Conservation (phyloP, 2,797 vertebrate species). For the Darevskia nairensis region DNA sequence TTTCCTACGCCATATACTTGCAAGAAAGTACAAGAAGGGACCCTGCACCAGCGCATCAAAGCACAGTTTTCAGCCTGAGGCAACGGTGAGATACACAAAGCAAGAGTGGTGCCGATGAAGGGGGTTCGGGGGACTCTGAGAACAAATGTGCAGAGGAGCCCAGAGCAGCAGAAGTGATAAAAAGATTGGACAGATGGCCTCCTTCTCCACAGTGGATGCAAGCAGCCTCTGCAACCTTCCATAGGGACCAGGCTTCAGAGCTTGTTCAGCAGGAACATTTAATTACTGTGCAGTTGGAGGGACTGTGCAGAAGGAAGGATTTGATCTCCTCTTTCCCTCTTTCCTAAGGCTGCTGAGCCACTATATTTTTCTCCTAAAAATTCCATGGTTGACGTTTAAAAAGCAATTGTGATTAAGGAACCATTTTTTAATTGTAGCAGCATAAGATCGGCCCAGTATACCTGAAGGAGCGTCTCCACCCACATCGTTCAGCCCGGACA, state of each 20-base stretch:
- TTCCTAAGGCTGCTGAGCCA: neutral
- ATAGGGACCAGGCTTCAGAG: conserved; percentile 19
- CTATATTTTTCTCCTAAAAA: neutral
- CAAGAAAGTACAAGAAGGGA: neutral
- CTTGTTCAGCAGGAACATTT: conserved; percentile 34
- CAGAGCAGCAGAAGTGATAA: conserved; percentile 24
- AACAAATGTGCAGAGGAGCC: conserved; percentile 7
- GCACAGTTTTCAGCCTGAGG: conserved; percentile 11
- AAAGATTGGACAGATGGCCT: conserved; percentile 41
- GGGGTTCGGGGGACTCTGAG: neutral
- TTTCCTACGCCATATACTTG: neutral
- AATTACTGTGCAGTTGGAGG: conserved; percentile 16
- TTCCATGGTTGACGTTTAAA: neutral
- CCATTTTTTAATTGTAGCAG: neutral
- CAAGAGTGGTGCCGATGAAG: neutral
- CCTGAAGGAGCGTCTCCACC: too few relatives aligned
- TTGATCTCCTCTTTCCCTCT: neutral
- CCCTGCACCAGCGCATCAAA: neutral
- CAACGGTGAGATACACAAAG: conserved; percentile 6
- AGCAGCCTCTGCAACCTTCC: conserved; percentile 19
- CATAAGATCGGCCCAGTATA: neutral
- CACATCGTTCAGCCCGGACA: too few relatives aligned
- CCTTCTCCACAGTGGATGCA: conserved; percentile 32
- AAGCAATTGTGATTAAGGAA: neutral
- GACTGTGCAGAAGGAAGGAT: conserved; percentile 1